A percentile compares a stretch with the other conserved stretches of the same genome.
These are phyloP conservation scores for Phacellophora camtschatica DNA, from an alignment of 30 jellyfish, hydroid and myxozoan genomes.

Conservation along the genomic window DNA sequence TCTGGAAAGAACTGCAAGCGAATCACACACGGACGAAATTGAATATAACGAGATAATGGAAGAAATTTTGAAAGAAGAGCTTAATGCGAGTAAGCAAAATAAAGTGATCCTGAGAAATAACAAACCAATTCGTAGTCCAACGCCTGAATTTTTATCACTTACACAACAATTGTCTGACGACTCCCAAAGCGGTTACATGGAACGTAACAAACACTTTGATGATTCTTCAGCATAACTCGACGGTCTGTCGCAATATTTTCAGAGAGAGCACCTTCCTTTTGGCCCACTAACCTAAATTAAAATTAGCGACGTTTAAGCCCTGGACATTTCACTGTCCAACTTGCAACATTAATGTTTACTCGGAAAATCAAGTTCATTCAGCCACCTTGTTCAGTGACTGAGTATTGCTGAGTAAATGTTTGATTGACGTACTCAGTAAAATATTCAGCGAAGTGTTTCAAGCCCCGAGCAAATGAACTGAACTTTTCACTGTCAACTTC, in stretches of 20 bases:
- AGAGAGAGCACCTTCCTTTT: too few species aligned
- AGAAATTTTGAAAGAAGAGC: constrained; percentile 37
- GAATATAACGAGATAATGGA: constrained; percentile 66
- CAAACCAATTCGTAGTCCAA: constrained; percentile 26
- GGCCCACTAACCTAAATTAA: too few species aligned
- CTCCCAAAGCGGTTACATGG: constrained; percentile 16
- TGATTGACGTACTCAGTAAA: too few species aligned
- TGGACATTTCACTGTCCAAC: neutral
- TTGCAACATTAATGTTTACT: neutral
- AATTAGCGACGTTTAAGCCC: neutral
- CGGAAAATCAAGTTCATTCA: too few species aligned
- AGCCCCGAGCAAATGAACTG: too few species aligned
- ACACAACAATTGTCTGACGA: constrained; percentile 40
- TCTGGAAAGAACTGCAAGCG: constrained; percentile 62
- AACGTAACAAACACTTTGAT: neutral
- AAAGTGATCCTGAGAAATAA: neutral
- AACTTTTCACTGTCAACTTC: too few species aligned
- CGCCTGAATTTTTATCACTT: constrained; percentile 64
- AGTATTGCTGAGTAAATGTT: too few species aligned
- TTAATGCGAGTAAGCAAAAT: neutral
- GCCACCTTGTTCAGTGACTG: too few species aligned
- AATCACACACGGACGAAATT: constrained; percentile 65
- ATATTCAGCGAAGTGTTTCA: too few species aligned
- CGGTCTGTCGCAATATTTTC: too few species aligned
- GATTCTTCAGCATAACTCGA: constrained; percentile 14